phyloP scores from a whole-genome alignment of 2,888 invertebrate genomes.

The Hydriomena furcata region DNA sequence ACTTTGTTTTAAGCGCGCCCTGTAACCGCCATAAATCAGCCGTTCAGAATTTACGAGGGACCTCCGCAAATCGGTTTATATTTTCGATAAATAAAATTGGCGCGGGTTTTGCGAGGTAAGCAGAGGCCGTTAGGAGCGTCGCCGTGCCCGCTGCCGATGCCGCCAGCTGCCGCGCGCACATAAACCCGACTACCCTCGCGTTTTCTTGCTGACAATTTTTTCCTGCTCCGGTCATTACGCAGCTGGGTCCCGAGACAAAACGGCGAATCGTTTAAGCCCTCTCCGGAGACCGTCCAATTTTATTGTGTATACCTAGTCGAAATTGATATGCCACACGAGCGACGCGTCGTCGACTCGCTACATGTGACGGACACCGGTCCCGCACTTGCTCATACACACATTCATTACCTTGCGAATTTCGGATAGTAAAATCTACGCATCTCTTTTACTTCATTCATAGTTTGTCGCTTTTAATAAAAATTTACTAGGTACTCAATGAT shows the following conservation, averaged over 20 bases:
- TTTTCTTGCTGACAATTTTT: conserved; percentile 84
- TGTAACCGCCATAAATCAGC: conserved; percentile 80
- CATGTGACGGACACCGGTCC: conserved; percentile 61
- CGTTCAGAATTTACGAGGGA: conserved; percentile 78
- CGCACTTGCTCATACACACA: conserved; percentile 43
- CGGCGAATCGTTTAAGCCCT: conserved; percentile 84
- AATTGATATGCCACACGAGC: conserved; percentile 80
- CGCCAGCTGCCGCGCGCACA: conserved; percentile 77
- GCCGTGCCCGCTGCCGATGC: conserved; percentile 47
- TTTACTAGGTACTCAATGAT: too few relatives aligned
- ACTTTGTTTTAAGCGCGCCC: conserved; percentile 76
- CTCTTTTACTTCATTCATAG: conserved; percentile 32
- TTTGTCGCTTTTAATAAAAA: too few relatives aligned
- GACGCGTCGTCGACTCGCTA: conserved; percentile 55
- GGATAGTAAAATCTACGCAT: conserved; percentile 30
- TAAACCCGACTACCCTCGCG: conserved; percentile 82
- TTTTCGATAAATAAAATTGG: conserved; percentile 84
- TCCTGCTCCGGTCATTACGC: conserved; percentile 82
- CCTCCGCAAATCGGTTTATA: conserved; percentile 83
- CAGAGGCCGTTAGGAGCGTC: conserved; percentile 81
- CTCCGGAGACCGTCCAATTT: conserved; percentile 82
- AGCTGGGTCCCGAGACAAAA: conserved; percentile 83
- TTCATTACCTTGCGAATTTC: conserved; percentile 57
- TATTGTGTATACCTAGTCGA: conserved; percentile 81
- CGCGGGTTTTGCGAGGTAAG: conserved; percentile 83